phyloP scores from a whole-genome alignment of 2,888 invertebrate genomes.

The Cerceris rybyensis region DNA sequence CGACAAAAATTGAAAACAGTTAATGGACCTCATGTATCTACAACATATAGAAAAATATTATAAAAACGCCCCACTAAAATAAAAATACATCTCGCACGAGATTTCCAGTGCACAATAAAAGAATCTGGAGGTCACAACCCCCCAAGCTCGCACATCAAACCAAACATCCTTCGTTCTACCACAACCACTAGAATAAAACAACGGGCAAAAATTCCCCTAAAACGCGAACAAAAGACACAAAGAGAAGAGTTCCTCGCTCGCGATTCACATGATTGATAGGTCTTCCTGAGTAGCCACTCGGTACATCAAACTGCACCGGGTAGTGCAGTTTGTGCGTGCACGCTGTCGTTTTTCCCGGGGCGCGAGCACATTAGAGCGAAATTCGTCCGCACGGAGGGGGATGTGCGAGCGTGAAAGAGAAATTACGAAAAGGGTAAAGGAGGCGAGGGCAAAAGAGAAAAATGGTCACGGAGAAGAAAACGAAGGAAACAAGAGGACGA shows the following conservation, averaged over 20 bases:
- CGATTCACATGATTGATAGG: slow-evolving; percentile 48
- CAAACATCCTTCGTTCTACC: background rate
- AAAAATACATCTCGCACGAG: no score
- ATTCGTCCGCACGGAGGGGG: slow-evolving; percentile 27
- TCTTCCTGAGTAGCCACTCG: slow-evolving; percentile 16
- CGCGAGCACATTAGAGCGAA: slow-evolving; percentile 59
- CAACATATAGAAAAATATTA: no score
- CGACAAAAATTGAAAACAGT: no score
- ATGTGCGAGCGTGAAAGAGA: slow-evolving; percentile 15
- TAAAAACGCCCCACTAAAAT: no score
- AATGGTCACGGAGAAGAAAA: slow-evolving; percentile 8
- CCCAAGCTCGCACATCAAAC: background rate
- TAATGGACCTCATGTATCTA: no score
- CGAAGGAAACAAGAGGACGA: slow-evolving; percentile 14
- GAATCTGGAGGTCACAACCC: background rate
- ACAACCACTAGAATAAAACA: background rate
- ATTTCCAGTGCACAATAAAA: no score
- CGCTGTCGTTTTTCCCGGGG: slow-evolving; percentile 47
- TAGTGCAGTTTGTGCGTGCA: background rate
- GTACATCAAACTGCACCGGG: slow-evolving; percentile 1
- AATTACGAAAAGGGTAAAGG: slow-evolving; percentile 30
- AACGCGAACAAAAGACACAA: background rate
- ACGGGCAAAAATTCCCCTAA: background rate
- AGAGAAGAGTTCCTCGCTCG: slow-evolving; percentile 4
- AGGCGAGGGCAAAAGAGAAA: slow-evolving; percentile 2